Evolutionary conservation across 2,797 vertebrate species (phyloP), one percentile per base, ranked within the genome.

Genomic region (Gobio occitaniae): DNA sequence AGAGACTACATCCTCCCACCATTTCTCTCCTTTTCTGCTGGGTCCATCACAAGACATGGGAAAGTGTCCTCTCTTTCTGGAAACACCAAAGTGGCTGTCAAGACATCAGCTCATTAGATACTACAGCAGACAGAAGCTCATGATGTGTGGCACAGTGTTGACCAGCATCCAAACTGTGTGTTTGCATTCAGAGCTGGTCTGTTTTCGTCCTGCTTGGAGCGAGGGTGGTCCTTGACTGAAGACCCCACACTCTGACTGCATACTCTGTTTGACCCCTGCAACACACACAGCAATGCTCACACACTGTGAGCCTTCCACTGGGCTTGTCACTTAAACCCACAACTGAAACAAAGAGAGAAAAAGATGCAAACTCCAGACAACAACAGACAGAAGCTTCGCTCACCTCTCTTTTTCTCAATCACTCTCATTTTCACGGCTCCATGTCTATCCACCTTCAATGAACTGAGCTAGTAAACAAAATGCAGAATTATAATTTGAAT

Each of bases 1-100:
- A 91, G 88, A 90, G 90, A 91, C 89, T 90, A 89, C 87, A 90
- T 91, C 89, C 90, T 92, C 89, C 89, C 78, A 59, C 4, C 5
- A 91, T 89, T 38, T 59, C 50, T 48, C 15, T 75, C 88, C 90
- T 88, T 89, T 89, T 87, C n/a, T n/a, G 48, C 86, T 63, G 6
- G 38, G 59, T 29, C 41, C 82, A 56, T 77, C 36, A 48, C 9
- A 29, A 50, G 38, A 56, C 48, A 56, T 69, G 47, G 32, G 82
- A 77, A 68, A 56, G 21, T 63, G 82, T 85, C 77, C 16, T 21
- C 52, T 79, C n/a, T 32, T 70, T 65, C 54, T 72, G 50, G n/a
- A 85, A 61, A n/a, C 75, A 56, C 15, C 47, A n/a, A 41, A 69
- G 52, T 50, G 38, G 12, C 66, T 63, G 65, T 59, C 50, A 71